Evolutionary conservation across 2,888 invertebrate species (phyloP), one percentile per base, ranked within the genome.

Genomic region (Drosophila quinaria): DNA sequence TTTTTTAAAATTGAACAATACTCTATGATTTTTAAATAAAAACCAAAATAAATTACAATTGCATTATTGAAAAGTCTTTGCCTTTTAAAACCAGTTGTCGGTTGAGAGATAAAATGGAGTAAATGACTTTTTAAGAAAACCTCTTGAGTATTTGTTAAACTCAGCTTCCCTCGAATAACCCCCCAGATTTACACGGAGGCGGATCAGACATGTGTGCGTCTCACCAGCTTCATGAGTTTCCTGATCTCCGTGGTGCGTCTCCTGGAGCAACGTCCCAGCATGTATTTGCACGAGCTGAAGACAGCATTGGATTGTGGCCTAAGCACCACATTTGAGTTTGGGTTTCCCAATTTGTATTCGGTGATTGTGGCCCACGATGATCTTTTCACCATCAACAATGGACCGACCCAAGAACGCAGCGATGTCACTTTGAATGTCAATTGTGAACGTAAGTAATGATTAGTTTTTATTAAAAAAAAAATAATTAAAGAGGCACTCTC

Each of bases 271-370:
- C 88, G 91, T 3, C 73, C 87, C 4, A 77, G 72, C 22, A 87
- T 92, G 79, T 79, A 80, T 33, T 39, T 93, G 17, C 77, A 89
- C n/a, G 93, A 93, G 50, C 83, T 93, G 3, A 92, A 92, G 70
- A 78, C 41, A 13, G 69, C 83, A 2, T 68, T 93, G 60, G 88
- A 91, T 41, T 87, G 91, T 49, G 78, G 81, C n/a, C 64, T 92
- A 9, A 77, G 65, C 13, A 84, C 83, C n/a, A 91, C 91, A 8
- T 92, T 92, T 75, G 86, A 91, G 62, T 92, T 87, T 62, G 92
- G 92, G 1, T 93, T 89, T 74, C 92, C 93, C 4, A 93, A 92
- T 78, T 66, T 93, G 3, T 91, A 89, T 51, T 78, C 91, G 3
- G 64, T 93, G 11, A 72, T 93, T 56, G 81, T 85, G 49, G 91